Base-by-base conservation (phyloP, 1,140 invertebrate species). In the Xylocopa sonorina region DNA sequence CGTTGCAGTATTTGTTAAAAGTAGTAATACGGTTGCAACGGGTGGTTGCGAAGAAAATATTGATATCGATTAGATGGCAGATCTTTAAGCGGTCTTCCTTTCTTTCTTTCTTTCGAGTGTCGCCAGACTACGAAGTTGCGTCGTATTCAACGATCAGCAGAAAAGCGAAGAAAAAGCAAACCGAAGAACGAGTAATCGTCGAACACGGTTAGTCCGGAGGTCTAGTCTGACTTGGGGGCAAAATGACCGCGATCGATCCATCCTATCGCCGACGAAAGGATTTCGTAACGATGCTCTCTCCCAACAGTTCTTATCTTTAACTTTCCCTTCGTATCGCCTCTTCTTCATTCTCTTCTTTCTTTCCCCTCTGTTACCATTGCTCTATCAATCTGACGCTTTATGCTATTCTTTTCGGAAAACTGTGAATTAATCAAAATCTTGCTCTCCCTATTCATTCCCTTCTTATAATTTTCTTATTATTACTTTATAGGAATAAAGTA, bases 211-310 rank as follows among this genome's bases (percentile, higher is more conserved):
- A n/a, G 63, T 78, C 81, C 81, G 60, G 58, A 58, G 62, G 63
- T 79, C 62, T 78, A n/a, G n/a, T n/a, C n/a, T n/a, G n/a, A n/a
- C n/a, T n/a, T n/a, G 83, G 74, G 80, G 82, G 80, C 83, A 85
- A 84, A 85, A 85, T 84, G 83, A 83, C 75, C 62, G 71, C 75
- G 83, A 85, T 85, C 84, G 83, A 85, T 86, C 84, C 80, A 85
- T 85, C 75, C 83, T 51, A 82, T 63, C 62, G 80, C 75, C 72
- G 48, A 60, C 74, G 69, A 85, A 85, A 85, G 84, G 79, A 85
- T 85, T 84, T 84, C 79, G 82, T 82, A 84, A 85, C 83, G 82
- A 85, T 62, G 32, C 43, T 43, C 71, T 60, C 72, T n/a, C n/a
- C 38, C 53, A 48, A 50, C 46, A 38, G 67, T 69, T 69, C 57